Base-by-base conservation (phyloP, 2,113 vertebrate genomes). In the Phalacrocorax brasilianus region DNA sequence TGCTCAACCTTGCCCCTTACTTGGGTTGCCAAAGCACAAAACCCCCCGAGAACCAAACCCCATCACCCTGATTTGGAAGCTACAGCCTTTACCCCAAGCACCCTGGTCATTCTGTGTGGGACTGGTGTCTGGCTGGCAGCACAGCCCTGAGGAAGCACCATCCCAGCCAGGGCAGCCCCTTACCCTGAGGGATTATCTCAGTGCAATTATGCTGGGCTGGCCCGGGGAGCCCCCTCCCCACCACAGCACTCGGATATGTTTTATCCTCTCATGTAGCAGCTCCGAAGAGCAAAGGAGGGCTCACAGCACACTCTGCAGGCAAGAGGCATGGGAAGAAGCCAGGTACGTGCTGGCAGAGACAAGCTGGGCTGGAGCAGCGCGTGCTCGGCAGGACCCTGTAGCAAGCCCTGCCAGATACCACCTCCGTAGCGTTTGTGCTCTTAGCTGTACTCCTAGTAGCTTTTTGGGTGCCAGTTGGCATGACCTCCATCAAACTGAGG, bases 231-330 rank as follows among this genome's bases (percentile, higher is more conserved):
- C 26, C 22, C 27, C 9, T 65, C 5, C 44, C 80, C 65, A 56
- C 63, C 65, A 8, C 82, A 53, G 68, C 72, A 30, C 65, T 95
- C 87, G 91, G 81, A 61, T 66, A 5, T 62, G 13, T 75, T 78
- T 81, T 88, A 7, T 71, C 66, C 7, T 92, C 91, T 73, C 35
- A 3, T 1, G 2, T 45, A 97, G 97, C 79, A 1, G 93, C 94
- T 81, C 93, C 93, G 27, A 95, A 93, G 91, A 95, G 91, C 91
- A 98, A 97, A 95, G 13, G 85, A 55, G 88, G 94, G 88, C 92
- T 92, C 59, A n/a, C 90, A 42, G 97, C 91, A 61, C 96, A 97
- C 91, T 89, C 97, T 95, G 89, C 97, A 94, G 96, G 96, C 94
- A 91, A 86, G 88, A 78, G 40, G n/a, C 88, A 91, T 1, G 58